phyloP scores from a whole-genome alignment of 1,140 invertebrate genomes.

The Stenopsyche tienmushanensis region DNA sequence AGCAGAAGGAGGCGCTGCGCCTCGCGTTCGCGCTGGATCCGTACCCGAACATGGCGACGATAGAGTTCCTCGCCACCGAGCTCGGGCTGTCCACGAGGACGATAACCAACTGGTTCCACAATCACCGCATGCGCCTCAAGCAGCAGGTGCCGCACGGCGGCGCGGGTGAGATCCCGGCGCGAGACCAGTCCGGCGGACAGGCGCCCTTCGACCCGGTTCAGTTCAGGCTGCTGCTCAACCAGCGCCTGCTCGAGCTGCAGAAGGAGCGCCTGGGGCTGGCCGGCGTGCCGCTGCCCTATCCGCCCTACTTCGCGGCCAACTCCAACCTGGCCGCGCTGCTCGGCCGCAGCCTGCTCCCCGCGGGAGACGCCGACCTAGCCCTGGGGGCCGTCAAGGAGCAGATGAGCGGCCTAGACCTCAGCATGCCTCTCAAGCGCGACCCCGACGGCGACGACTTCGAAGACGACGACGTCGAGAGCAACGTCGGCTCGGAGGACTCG shows the following conservation, averaged over 20 bases:
- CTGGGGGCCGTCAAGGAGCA: conserved; percentile 70
- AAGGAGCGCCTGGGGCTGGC: conserved; percentile 76
- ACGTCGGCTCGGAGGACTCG: conserved; percentile 75
- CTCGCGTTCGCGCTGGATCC: conserved; percentile 93
- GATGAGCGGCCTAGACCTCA: conserved; percentile 76
- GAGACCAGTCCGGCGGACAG: conserved; percentile 61
- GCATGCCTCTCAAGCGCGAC: conserved; percentile 77
- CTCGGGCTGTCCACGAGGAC: conserved; percentile 91
- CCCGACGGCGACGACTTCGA: conserved; percentile 72
- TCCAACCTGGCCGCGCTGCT: conserved; percentile 71
- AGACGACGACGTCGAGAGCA: conserved; percentile 72
- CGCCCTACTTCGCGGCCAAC: conserved; percentile 73
- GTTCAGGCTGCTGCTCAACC: conserved; percentile 83
- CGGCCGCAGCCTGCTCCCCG: conserved; percentile 61
- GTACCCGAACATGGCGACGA: conserved; percentile 93
- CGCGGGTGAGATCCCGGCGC: conserved; percentile 66
- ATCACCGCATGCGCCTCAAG: conserved; percentile 97
- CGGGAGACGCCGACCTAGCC: conserved; percentile 55
- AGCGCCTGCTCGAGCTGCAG: conserved; percentile 81
- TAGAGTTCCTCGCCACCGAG: conserved; percentile 91
- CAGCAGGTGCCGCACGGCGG: conserved; percentile 78
- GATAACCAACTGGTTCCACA: conserved; percentile 99
- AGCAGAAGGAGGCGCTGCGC: conserved; percentile 95
- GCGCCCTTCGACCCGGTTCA: conserved; percentile 86
- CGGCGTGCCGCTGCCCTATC: conserved; percentile 71